Evolutionary conservation across 1,140 invertebrate species (phyloP).

Genomic region (Ditylenchus dipsaci): DNA sequence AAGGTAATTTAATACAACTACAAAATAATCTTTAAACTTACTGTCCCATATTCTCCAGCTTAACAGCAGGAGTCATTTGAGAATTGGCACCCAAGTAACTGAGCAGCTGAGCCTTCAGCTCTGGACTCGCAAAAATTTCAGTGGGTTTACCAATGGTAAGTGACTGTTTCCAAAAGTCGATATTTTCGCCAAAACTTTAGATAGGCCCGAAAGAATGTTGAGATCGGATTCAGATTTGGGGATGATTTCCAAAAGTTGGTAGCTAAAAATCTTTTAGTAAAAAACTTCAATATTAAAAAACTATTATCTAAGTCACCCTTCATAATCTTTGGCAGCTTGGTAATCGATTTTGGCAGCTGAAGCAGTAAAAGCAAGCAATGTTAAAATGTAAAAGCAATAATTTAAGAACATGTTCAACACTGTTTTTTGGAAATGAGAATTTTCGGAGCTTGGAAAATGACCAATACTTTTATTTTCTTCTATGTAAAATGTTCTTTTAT

Average conservation of each 20-base stretch:
- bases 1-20: not conserved
- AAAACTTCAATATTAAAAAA: no score
- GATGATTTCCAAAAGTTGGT: constrained; percentile 6
- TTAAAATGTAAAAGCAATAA: no score
- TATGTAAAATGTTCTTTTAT: no score
- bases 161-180: constrained; percentile 11
- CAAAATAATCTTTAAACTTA: not conserved
- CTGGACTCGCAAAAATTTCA: constrained; percentile 1
- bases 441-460: no score
- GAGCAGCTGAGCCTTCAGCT: not conserved
- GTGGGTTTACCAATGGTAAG: not conserved
- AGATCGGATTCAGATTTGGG: constrained; percentile 4
- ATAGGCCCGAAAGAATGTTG: not conserved
- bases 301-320: no score
- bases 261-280: not conserved
- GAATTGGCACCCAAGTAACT: not conserved
- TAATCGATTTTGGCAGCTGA: no score
- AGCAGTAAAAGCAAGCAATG: no score
- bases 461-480: no score
- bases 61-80: not conserved
- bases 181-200: not conserved
- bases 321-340: no score
- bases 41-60: constrained; percentile 5
- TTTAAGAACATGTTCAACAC: no score
- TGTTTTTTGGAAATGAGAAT: no score